Evolutionary conservation across 2,113 vertebrate genomes (phyloP).

Genomic region (Chitala chitala): DNA sequence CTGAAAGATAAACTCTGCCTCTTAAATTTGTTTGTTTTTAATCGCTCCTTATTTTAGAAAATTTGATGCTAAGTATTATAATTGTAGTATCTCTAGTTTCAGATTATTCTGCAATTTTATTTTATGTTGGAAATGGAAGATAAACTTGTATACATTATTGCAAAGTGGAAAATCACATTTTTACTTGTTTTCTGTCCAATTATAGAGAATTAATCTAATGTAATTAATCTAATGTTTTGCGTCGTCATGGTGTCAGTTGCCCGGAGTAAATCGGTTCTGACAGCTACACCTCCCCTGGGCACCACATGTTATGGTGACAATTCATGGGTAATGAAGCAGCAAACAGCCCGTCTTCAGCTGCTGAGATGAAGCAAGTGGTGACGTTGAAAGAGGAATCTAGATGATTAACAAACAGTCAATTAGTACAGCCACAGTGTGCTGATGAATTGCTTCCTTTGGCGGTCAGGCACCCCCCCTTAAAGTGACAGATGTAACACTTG

Average conservation of each 20-base stretch:
- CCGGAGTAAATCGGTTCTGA: constrained; percentile 77
- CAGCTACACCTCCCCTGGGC: constrained; percentile 82
- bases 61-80: too few relatives aligned
- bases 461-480: neutral
- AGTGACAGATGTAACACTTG: neutral
- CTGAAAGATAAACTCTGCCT: too few relatives aligned
- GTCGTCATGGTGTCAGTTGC: constrained; percentile 65
- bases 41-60: too few relatives aligned
- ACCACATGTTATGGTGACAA: constrained; percentile 80
- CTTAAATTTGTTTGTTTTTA: too few relatives aligned
- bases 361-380: neutral
- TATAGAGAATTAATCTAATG: too few relatives aligned
- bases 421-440: constrained; percentile 31
- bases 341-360: constrained; percentile 16
- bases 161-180: too few relatives aligned
- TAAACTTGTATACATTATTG: too few relatives aligned
- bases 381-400: neutral
- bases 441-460: constrained; percentile 46
- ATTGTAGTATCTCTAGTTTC: too few relatives aligned
- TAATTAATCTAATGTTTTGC: constrained; percentile 21
- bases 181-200: too few relatives aligned
- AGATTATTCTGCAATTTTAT: too few relatives aligned
- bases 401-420: constrained; percentile 54
- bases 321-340: constrained; percentile 84
- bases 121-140: too few relatives aligned